Conservation (phyloP, 2,888 invertebrate genomes). For the Ceriagrion tenellum region DNA sequence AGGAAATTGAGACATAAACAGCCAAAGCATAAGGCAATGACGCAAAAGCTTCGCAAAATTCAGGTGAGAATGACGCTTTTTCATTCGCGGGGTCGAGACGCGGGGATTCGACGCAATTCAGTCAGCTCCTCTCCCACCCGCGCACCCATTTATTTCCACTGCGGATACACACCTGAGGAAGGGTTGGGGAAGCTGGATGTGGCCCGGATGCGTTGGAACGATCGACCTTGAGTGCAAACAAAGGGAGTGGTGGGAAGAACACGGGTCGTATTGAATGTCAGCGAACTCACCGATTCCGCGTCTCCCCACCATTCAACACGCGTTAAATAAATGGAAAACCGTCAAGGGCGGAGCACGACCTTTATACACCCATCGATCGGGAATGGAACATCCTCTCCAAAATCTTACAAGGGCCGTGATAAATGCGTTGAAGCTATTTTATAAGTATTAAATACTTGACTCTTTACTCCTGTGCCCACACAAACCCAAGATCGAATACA, state of each 20-base stretch:
- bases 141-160: neutral
- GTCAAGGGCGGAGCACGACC: constrained; percentile 15
- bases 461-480: no score
- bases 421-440: no score
- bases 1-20: no score
- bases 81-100: no score
- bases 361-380: neutral
- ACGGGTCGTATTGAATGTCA: constrained; percentile 11
- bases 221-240: neutral
- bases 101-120: no score
- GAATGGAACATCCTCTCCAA: neutral
- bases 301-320: neutral
- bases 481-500: no score
- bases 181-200: neutral
- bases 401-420: neutral
- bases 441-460: no score
- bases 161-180: neutral
- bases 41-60: no score
- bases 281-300: constrained; percentile 13
- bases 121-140: neutral
- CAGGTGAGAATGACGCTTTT: no score
- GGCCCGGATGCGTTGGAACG: neutral
- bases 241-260: neutral
- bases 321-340: constrained; percentile 11
- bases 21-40: no score